Base-by-base conservation (phyloP, 2,888 invertebrate species). In the Bimastos eiseni region DNA sequence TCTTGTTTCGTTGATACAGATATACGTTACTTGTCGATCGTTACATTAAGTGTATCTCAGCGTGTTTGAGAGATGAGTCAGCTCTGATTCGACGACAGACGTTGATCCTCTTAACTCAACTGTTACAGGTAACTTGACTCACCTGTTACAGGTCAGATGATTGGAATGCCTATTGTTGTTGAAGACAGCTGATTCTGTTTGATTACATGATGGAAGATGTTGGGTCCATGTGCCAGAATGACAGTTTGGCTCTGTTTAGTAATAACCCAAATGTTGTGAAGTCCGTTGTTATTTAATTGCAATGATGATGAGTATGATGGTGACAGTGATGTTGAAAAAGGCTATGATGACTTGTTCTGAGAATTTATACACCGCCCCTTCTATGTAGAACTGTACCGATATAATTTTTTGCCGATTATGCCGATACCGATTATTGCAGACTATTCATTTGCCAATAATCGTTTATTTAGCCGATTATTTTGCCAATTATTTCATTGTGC, bases 1-100 rank as follows among this genome's bases (percentile, higher is more conserved):
- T 8, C 70, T 70, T 86, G 37, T 37, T 33, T 36, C 36, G 34
- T 34, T 86, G 36, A 30, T 93, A 30, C 93, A 97, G 97, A 93
- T 97, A 97, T 94, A 96, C 97, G 13, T 96, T 96, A 38, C 95
- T 97, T 89, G 97, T 97, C 90, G 97, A 97, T 94, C 96, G 96
- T 33, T 96, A 96, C 93, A 95, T 97, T 92, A 95, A 96, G 21
- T 95, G 96, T 83, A 96, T 97, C 94, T 96, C 96, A 93, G 95
- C 96, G n/a, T 97, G 97, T 94, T 95, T 97, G 94, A 96, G 96
- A 92, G 96, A 96, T 91, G 94, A 95, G 0, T 96, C 96, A 92
- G 94, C 96, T 0, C 93, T 95, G 88, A 96, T 97, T 89, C 96
- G 97, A n/a, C 96, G 96, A 91, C 96, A 96, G 90, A 96, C 97